A percentile compares a stretch with the other conserved stretches of the same genome.
phyloP scores from a whole-genome alignment of 2,888 invertebrate species.

The Ctenicera cuprea region DNA sequence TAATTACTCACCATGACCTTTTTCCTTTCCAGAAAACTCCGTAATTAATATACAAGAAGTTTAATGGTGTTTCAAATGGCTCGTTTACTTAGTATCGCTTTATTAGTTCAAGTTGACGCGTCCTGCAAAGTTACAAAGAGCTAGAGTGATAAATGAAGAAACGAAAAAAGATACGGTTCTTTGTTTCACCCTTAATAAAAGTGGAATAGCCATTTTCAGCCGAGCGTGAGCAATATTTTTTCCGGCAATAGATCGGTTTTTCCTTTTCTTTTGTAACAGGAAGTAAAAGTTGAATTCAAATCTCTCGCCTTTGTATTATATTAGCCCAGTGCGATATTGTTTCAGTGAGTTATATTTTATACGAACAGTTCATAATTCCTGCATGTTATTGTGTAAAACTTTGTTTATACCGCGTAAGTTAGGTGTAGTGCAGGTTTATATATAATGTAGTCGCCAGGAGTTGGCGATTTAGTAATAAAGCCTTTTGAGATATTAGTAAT shows the following conservation, averaged over 20 bases:
- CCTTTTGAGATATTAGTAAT: too few species aligned
- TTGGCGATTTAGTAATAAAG: background rate
- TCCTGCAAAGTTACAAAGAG: slow-evolving; percentile 12
- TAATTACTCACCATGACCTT: too few species aligned
- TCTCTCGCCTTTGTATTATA: background rate
- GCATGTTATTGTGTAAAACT: too few species aligned
- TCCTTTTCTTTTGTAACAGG: slow-evolving; percentile 7
- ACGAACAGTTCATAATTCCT: too few species aligned
- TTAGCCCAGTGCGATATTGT: too few species aligned
- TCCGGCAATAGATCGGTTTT: slow-evolving; percentile 2
- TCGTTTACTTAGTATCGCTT: background rate
- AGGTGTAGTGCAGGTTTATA: too few species aligned
- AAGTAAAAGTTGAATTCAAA: background rate
- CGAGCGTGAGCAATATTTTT: slow-evolving; percentile 17
- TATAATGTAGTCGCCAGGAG: too few species aligned
- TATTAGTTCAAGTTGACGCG: slow-evolving; percentile 21
- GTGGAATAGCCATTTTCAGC: slow-evolving; percentile 22
- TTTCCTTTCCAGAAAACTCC: too few species aligned
- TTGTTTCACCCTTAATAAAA: slow-evolving; percentile 32
- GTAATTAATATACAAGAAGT: too few species aligned
- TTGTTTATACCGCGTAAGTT: too few species aligned
- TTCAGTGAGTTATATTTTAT: too few species aligned
- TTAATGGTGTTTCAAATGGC: background rate
- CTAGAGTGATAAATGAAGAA: slow-evolving; percentile 26
- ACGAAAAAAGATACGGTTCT: slow-evolving; percentile 15